A percentile compares a stretch with the other conserved stretches of the same genome.
Conservation (phyloP, 2,797 vertebrate species). For the Danio kyathit region DNA sequence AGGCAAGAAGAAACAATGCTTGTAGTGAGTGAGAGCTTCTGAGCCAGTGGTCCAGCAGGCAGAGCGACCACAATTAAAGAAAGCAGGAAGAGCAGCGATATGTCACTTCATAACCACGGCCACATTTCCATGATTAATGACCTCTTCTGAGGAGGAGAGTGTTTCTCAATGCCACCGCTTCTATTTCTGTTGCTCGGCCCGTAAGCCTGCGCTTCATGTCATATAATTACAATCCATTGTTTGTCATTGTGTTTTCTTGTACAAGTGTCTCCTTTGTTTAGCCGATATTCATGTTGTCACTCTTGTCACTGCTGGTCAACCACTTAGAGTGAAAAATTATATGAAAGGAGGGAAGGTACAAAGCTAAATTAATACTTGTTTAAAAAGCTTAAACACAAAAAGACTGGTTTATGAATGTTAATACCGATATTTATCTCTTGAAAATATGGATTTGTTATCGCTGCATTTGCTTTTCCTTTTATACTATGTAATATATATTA, state of each 20-base stretch:
- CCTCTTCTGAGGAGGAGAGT: constrained; percentile 60
- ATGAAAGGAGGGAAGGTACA: neutral
- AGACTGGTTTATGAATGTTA: neutral
- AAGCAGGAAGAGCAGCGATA: constrained; percentile 63
- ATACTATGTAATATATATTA: too few relatives aligned
- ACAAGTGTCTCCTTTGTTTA: constrained; percentile 58
- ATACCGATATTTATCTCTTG: neutral
- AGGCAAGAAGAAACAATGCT: constrained; percentile 54
- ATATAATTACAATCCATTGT: constrained; percentile 65
- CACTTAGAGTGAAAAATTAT: constrained; percentile 37
- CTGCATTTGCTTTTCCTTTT: neutral
- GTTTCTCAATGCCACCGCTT: constrained; percentile 57
- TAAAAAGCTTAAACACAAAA: neutral
- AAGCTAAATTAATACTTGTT: constrained; percentile 14
- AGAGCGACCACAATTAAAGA: constrained; percentile 52
- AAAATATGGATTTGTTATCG: neutral
- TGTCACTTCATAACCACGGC: constrained; percentile 61
- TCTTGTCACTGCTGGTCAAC: constrained; percentile 56
- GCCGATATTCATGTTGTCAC: constrained; percentile 57
- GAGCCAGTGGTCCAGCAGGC: constrained; percentile 67
- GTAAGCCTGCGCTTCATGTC: constrained; percentile 59
- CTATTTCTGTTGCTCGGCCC: constrained; percentile 59
- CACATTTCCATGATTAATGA: constrained; percentile 67
- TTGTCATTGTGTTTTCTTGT: constrained; percentile 59
- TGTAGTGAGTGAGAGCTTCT: constrained; percentile 67